Percentiles rank a stretch among this genome's conserved stretches.
These are phyloP conservation scores for Sinelater perroti DNA, from an alignment of 2,888 invertebrate genomes.

Conservation along the genomic window DNA sequence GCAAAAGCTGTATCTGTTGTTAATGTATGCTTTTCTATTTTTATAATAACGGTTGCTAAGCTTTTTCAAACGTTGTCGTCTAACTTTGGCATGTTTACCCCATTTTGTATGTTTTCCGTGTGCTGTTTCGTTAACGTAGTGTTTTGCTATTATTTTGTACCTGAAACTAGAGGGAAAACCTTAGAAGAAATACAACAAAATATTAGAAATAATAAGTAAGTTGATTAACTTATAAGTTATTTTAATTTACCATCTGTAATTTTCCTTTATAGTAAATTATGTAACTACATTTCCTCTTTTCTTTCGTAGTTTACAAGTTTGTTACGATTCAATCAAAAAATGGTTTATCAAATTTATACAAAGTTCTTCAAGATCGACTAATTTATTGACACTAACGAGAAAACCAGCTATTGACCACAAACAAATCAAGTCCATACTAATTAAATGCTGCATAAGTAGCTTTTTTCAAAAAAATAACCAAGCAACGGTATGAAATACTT, in stretches of 20 bases:
- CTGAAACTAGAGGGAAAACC: slow-evolving; percentile 56
- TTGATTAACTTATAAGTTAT: background rate
- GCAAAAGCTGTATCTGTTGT: slow-evolving; percentile 48
- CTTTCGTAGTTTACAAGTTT: too few species aligned
- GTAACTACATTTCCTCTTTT: too few species aligned
- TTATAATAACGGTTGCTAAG: slow-evolving; percentile 45
- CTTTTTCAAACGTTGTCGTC: slow-evolving; percentile 51
- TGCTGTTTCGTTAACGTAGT: slow-evolving; percentile 46
- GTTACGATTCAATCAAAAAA: too few species aligned
- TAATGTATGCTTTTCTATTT: slow-evolving; percentile 46
- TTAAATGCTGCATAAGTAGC: too few species aligned
- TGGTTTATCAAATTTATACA: too few species aligned
- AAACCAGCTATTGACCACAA: too few species aligned
- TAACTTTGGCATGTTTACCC: slow-evolving; percentile 49
- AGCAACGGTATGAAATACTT: too few species aligned
- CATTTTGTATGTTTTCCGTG: slow-evolving; percentile 51
- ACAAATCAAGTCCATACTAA: too few species aligned
- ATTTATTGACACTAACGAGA: too few species aligned
- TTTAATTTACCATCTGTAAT: background rate
- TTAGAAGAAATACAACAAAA: slow-evolving; percentile 57
- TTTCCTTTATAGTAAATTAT: background rate
- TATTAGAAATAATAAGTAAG: slow-evolving; percentile 29
- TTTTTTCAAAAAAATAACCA: too few species aligned
- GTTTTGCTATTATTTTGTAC: slow-evolving; percentile 50
- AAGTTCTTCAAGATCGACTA: too few species aligned